Evolutionary conservation across 2,888 invertebrate genomes (phyloP).

Genomic region (Tipula vernalis): DNA sequence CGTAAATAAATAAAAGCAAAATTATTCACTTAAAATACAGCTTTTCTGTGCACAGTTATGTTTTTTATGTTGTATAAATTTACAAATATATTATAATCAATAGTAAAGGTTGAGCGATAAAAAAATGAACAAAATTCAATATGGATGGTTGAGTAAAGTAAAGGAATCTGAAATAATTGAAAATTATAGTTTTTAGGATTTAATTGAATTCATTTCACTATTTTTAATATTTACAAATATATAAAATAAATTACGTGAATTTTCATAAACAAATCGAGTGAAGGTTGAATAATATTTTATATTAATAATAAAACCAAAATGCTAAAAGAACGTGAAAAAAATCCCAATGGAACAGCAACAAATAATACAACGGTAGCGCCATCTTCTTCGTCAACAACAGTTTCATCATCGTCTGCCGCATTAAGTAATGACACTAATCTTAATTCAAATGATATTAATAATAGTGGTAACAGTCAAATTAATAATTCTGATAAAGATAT

Average conservation of each 20-base stretch:
- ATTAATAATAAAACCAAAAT: neutral
- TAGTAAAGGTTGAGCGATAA: neutral
- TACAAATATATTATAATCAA: neutral
- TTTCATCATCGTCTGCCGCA: neutral
- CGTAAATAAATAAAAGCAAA: neutral
- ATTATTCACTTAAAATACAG: neutral
- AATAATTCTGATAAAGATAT: slow-evolving; percentile 14
- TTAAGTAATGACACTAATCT: neutral
- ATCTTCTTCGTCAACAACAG: slow-evolving; percentile 12
- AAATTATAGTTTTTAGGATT: neutral
- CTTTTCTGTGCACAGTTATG: neutral
- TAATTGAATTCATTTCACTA: neutral
- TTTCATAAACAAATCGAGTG: neutral
- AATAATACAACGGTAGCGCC: neutral
- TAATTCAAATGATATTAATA: slow-evolving; percentile 11
- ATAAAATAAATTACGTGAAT: neutral
- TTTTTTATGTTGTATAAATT: too few species aligned
- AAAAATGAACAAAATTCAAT: neutral
- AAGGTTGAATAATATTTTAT: neutral
- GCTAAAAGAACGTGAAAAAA: slow-evolving; percentile 8
- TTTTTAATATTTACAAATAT: neutral
- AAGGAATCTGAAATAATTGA: neutral
- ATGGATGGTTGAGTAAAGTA: neutral
- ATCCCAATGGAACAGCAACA: neutral
- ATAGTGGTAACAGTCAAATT: slow-evolving; percentile 16